These are phyloP conservation scores for Phocides pigmalion DNA, from an alignment of 1,140 invertebrate genomes.

Conservation along the genomic window DNA sequence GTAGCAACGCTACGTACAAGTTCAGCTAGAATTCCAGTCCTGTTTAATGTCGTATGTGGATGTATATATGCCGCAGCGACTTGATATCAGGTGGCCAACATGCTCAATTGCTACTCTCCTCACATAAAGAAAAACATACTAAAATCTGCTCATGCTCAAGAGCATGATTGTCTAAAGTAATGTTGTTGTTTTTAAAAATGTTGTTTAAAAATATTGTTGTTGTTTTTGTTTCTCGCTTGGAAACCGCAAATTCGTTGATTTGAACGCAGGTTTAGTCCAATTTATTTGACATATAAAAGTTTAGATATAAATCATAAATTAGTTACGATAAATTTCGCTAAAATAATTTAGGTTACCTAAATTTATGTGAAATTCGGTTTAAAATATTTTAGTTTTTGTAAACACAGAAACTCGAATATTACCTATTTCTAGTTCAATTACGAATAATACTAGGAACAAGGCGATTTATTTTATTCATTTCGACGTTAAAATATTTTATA, in stretches of 20 bases:
- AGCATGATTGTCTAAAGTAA: no score
- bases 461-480: slow-evolving; percentile 3
- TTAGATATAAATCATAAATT: background rate
- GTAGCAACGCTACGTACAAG: no score
- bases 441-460: slow-evolving; percentile 9
- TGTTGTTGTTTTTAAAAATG: no score
- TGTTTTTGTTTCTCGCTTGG: no score
- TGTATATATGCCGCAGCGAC: no score
- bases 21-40: no score
- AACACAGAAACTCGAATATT: slow-evolving; percentile 11
- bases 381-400: background rate
- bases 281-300: background rate
- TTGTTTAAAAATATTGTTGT: no score
- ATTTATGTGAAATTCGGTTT: background rate
- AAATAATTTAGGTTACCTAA: background rate
- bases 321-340: background rate
- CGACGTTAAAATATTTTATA: slow-evolving; percentile 11
- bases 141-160: no score
- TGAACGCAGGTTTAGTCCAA: background rate
- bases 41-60: no score
- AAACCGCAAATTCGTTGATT: background rate
- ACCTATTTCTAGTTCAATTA: slow-evolving; percentile 8
- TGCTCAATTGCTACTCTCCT: no score
- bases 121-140: no score
- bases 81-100: no score